Percentiles rank a stretch among this genome's conserved stretches.
phyloP scores from a whole-genome alignment of 1,140 invertebrate genomes.

The Megathymus violae region DNA sequence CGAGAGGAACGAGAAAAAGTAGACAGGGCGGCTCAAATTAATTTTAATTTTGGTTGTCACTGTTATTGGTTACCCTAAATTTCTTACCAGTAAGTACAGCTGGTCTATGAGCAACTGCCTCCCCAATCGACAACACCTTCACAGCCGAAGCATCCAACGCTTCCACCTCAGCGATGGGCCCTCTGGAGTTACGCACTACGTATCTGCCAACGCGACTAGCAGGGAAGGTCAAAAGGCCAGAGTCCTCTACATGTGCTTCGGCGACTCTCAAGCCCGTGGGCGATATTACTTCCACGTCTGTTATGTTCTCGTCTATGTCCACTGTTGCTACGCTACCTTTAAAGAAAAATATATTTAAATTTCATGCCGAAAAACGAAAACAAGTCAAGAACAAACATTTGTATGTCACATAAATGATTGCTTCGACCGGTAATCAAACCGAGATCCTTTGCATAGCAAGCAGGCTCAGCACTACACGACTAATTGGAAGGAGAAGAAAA shows the following conservation, averaged over 20 bases:
- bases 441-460: too few relatives aligned
- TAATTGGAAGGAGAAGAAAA: too few relatives aligned
- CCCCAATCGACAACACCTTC: conserved; percentile 89
- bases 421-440: too few relatives aligned
- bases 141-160: conserved; percentile 94
- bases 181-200: conserved; percentile 75
- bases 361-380: background rate
- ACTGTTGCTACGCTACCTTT: conserved; percentile 81
- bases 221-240: conserved; percentile 83
- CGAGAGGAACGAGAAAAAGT: too few relatives aligned
- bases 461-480: too few relatives aligned
- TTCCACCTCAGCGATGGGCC: conserved; percentile 86
- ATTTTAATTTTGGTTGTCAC: too few relatives aligned
- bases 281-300: conserved; percentile 84
- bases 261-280: conserved; percentile 81
- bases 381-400: too few relatives aligned
- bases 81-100: conserved; percentile 90
- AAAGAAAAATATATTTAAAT: conserved; percentile 6
- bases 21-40: too few relatives aligned
- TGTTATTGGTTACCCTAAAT: too few relatives aligned
- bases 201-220: conserved; percentile 83
- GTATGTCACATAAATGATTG: too few relatives aligned
- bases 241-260: conserved; percentile 78
- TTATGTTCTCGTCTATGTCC: conserved; percentile 83
- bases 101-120: conserved; percentile 93